phyloP scores from a whole-genome alignment of 2,113 vertebrate genomes.

The Nothoprocta pentlandii region DNA sequence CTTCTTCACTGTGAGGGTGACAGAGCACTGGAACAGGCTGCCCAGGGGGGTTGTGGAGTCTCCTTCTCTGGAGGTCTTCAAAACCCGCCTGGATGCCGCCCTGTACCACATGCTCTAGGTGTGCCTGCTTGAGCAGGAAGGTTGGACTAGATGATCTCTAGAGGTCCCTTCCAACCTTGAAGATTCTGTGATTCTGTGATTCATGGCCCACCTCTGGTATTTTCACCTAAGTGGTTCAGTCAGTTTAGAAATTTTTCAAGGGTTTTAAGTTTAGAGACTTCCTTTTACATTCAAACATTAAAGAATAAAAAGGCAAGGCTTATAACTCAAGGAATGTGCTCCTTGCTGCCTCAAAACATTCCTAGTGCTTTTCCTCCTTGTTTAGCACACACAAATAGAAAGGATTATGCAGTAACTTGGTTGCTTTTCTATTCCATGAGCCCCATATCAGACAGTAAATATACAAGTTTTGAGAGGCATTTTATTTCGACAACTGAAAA shows the following conservation, averaged over 20 bases:
- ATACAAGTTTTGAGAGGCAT: constrained; percentile 65
- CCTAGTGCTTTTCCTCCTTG: neutral
- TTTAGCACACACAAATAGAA: neutral
- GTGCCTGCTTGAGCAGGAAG: too few relatives aligned
- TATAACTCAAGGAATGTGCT: constrained; percentile 28
- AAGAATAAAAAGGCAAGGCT: constrained; percentile 47
- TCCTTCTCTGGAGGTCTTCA: too few relatives aligned
- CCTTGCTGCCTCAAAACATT: neutral
- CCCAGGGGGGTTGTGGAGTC: too few relatives aligned
- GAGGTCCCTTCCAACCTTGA: too few relatives aligned
- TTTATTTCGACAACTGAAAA: constrained; percentile 90
- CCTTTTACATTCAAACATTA: constrained; percentile 34
- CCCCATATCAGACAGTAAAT: constrained; percentile 11
- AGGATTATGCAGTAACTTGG: neutral
- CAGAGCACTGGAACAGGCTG: too few relatives aligned
- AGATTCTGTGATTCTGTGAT: too few relatives aligned
- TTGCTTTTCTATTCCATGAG: constrained; percentile 45
- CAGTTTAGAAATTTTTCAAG: neutral
- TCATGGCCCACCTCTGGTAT: constrained; percentile 15
- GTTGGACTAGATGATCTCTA: too few relatives aligned
- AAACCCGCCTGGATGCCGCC: too few relatives aligned
- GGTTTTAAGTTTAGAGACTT: neutral
- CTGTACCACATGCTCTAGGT: too few relatives aligned
- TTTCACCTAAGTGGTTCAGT: constrained; percentile 16
- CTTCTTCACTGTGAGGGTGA: too few relatives aligned